Evolutionary conservation across 2,888 invertebrate genomes (phyloP), one percentile per base, ranked within the genome.

Genomic region (Tuberolachnus salignus): DNA sequence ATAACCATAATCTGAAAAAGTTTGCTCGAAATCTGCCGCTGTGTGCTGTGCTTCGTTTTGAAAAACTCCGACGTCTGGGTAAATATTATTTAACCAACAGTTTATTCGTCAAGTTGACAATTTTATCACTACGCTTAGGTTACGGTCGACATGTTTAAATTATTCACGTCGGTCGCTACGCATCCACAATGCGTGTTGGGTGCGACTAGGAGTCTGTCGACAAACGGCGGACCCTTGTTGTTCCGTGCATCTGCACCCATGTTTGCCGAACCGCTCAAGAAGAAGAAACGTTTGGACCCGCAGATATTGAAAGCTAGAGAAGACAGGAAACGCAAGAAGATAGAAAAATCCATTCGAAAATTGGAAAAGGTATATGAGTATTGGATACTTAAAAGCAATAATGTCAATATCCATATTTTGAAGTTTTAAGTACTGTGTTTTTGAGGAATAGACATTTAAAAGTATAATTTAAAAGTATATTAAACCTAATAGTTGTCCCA

Each of bases 231-330:
- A 19, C 78, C 78, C 14, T 67, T 78, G 42, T 55, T 69, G 1
- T 75, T 80, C 16, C 51, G 64, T 55, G 46, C 61, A 3, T 80
- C 67, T n/a, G n/a, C n/a, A 23, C 66, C 74, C 92, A 92, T 78
- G 34, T 69, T 59, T 85, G 95, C 91, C 6, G 95, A 95, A 85
- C 97, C 97, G 3, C 85, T 97, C 84, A 97, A 95, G 85, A 97
- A 93, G 85, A 97, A 94, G 86, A 95, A 92, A 85, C 91, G 90
- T 84, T 73, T 94, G 0, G 96, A 97, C 86, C 95, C 95, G 2
- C 89, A 89, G 8, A 86, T 97, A 46, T 82, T 95, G 0, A 92
- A 91, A 85, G 91, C 91, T 19, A 89, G 95, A 83, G 95, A 96
- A 84, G 94, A 94, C 0, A 89, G 94, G 71, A 92, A 89, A 82